Evolutionary conservation across 2,888 invertebrate genomes (phyloP).

Genomic region (Petrolisthes cinctipes): DNA sequence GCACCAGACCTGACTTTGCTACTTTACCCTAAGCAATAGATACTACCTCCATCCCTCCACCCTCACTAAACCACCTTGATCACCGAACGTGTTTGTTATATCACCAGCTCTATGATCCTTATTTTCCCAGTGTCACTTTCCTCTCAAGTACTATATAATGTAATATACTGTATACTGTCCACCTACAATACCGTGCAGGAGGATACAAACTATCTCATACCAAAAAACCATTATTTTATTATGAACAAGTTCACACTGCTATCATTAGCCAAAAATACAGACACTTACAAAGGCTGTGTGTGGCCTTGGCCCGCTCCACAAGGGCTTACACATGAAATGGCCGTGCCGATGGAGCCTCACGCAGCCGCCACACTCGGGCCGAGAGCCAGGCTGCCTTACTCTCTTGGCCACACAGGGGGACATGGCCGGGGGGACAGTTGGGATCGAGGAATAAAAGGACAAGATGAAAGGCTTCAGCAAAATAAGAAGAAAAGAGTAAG

Average conservation of each 20-base stretch:
- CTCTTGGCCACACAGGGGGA: background rate
- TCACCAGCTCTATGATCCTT: no score
- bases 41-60: no score
- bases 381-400: background rate
- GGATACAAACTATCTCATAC: slow-evolving; percentile 13
- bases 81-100: no score
- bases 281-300: slow-evolving; percentile 64
- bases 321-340: slow-evolving; percentile 30
- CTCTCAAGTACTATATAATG: background rate
- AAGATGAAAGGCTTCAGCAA: no score
- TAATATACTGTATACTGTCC: background rate
- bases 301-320: slow-evolving; percentile 61
- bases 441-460: background rate
- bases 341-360: background rate
- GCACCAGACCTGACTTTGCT: no score
- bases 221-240: slow-evolving; percentile 63
- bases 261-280: slow-evolving; percentile 63
- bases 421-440: background rate
- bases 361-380: slow-evolving; percentile 6
- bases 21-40: no score
- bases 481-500: background rate
- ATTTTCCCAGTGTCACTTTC: background rate
- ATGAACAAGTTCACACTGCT: slow-evolving; percentile 64
- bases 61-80: no score
- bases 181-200: no score